Evolutionary conservation across 1,140 invertebrate species (phyloP).

Genomic region (Drosophila kepulauana): DNA sequence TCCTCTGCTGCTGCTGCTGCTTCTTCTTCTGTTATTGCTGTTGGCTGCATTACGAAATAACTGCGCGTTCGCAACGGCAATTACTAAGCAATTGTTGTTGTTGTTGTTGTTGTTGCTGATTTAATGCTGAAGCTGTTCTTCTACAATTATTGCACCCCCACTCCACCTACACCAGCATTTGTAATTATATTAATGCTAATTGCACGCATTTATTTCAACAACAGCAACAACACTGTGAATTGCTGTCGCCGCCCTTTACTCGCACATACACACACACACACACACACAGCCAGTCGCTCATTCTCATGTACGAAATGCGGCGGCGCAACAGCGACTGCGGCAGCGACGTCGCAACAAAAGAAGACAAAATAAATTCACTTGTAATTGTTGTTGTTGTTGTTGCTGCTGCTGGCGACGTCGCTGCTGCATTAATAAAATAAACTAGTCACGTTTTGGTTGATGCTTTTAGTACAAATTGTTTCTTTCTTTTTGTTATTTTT

Average conservation of each 20-base stretch:
- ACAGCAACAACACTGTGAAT: constrained; percentile 16
- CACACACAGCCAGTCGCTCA: constrained; percentile 20
- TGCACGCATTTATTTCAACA: constrained; percentile 66
- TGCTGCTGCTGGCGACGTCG: constrained; percentile 2
- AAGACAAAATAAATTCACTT: constrained; percentile 66
- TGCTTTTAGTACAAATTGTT: constrained; percentile 49
- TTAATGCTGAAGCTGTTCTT: constrained; percentile 36
- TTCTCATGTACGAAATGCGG: constrained; percentile 41
- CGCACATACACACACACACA: constrained; percentile 35
- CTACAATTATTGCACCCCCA: constrained; percentile 56
- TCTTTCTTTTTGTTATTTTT: constrained; percentile 25
- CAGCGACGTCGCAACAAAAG: constrained; percentile 36
- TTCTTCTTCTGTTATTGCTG: constrained; percentile 29
- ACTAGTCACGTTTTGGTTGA: constrained; percentile 71
- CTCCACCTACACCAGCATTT: constrained; percentile 34
- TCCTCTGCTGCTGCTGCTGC: background rate
- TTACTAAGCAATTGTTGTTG: constrained; percentile 69
- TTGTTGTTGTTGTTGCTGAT: constrained; percentile 29
- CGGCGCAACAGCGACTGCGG: constrained; percentile 62
- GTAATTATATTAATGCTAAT: constrained; percentile 78
- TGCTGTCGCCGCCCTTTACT: constrained; percentile 49
- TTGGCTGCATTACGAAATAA: constrained; percentile 70
- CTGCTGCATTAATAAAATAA: constrained; percentile 72
- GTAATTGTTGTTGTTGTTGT: constrained; percentile 59
- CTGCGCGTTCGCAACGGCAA: constrained; percentile 57